These are phyloP conservation scores for Trachurus trachurus DNA, from an alignment of 2,797 vertebrate genomes.

Conservation along the genomic window DNA sequence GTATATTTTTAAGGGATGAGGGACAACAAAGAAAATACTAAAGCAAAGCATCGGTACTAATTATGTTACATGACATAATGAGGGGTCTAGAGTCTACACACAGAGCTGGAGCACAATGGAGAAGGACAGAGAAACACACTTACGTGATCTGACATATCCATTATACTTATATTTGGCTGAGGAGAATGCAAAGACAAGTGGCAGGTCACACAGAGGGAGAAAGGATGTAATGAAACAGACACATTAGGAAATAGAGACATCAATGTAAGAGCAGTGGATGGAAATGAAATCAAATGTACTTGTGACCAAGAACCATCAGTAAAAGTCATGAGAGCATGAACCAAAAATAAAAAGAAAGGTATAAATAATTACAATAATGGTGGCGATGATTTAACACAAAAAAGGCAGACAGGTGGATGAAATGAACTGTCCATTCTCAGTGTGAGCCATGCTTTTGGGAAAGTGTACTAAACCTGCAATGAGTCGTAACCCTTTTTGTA, in stretches of 20 bases:
- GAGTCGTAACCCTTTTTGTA: conserved; percentile 17
- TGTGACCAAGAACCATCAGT: conserved; percentile 34
- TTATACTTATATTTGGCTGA: conserved; percentile 93
- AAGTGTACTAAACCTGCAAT: conserved; percentile 47
- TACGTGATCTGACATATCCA: conserved; percentile 91
- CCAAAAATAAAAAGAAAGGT: conserved; percentile 32
- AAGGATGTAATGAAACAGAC: conserved; percentile 81
- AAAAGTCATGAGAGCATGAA: conserved; percentile 36
- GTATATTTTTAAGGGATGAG: conserved; percentile 62
- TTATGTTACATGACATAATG: conserved; percentile 66
- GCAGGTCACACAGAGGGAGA: conserved; percentile 85
- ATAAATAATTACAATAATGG: conserved; percentile 44
- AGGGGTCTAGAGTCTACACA: conserved; percentile 74
- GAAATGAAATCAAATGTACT: conserved; percentile 59
- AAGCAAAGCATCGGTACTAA: conserved; percentile 64
- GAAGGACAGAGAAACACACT: conserved; percentile 85
- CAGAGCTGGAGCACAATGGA: conserved; percentile 73
- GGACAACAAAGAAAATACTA: conserved; percentile 68
- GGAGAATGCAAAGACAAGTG: conserved; percentile 89
- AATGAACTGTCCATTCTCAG: conserved; percentile 53
- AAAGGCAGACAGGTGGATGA: conserved; percentile 40
- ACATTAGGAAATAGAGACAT: conserved; percentile 77
- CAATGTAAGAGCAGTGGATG: conserved; percentile 67
- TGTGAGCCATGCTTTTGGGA: conserved; percentile 65
- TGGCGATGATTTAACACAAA: conserved; percentile 32